These are phyloP conservation scores for Dolichoris vasculosae DNA, from an alignment of 1,140 invertebrate genomes.

Conservation along the genomic window DNA sequence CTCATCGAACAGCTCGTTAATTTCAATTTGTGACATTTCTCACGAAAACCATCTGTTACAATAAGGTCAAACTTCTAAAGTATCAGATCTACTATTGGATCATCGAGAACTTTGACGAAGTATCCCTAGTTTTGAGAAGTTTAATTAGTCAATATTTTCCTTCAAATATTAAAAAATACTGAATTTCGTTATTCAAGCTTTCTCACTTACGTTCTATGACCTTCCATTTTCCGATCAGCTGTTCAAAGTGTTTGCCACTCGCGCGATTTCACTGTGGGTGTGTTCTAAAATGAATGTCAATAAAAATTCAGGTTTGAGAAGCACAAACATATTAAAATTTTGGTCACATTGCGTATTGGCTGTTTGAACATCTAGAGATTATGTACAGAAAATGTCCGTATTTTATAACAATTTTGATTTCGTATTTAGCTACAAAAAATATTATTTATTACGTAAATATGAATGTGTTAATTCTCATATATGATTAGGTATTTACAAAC, in stretches of 20 bases:
- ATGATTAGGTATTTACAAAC: neutral
- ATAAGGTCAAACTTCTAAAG: slow-evolving; percentile 10
- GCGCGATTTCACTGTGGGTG: slow-evolving; percentile 34
- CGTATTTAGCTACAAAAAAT: neutral
- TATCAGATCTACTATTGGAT: neutral
- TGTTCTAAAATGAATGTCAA: slow-evolving; percentile 28
- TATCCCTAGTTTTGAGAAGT: no score
- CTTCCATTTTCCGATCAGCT: slow-evolving; percentile 52
- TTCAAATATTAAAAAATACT: slow-evolving; percentile 18
- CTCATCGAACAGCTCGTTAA: slow-evolving; percentile 70
- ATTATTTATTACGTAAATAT: neutral
- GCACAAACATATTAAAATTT: neutral
- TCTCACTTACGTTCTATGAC: slow-evolving; percentile 33
- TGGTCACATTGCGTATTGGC: slow-evolving; percentile 6
- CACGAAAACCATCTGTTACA: slow-evolving; percentile 70
- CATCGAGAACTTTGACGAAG: neutral
- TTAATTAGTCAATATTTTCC: neutral
- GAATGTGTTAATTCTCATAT: neutral
- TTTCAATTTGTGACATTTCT: slow-evolving; percentile 74
- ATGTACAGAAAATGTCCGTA: neutral
- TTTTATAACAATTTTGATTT: neutral
- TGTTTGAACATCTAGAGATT: neutral
- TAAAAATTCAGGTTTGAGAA: neutral
- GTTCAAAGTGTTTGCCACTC: slow-evolving; percentile 43
- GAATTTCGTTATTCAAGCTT: neutral